A percentile compares a stretch with the other conserved stretches of the same genome.
phyloP scores from a whole-genome alignment of 2,113 vertebrate genomes.

The Oreochromis niloticus region DNA sequence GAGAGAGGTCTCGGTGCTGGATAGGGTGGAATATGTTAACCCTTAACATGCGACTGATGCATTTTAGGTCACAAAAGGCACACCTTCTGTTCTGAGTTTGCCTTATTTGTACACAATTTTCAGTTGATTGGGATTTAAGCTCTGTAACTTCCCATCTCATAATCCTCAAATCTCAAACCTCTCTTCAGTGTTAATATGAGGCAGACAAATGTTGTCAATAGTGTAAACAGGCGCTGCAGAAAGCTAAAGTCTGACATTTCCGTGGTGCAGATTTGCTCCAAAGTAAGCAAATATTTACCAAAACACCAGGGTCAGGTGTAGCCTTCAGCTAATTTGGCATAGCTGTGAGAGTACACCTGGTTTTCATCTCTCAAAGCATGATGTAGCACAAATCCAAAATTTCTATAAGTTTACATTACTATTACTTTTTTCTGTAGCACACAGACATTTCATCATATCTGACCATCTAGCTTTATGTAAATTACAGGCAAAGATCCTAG shows the following conservation, averaged over 20 bases:
- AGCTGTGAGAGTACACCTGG: neutral
- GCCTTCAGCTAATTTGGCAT: neutral
- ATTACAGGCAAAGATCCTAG: neutral
- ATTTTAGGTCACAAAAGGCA: neutral
- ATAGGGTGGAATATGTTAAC: slow-evolving; percentile 55
- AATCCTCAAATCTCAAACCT: neutral
- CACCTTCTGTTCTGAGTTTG: neutral
- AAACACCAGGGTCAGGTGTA: neutral
- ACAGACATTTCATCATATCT: neutral
- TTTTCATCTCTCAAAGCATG: neutral
- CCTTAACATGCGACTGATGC: neutral
- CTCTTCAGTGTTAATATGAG: neutral
- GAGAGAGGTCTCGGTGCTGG: slow-evolving; percentile 63
- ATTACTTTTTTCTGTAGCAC: neutral
- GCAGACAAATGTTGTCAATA: neutral
- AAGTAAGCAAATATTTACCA: neutral
- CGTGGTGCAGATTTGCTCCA: neutral
- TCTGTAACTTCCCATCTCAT: neutral
- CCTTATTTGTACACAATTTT: neutral
- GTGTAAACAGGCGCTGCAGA: neutral
- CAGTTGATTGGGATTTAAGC: neutral
- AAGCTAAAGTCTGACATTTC: neutral
- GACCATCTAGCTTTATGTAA: neutral
- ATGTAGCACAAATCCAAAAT: neutral
- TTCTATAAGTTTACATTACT: neutral